Percentiles rank a stretch among this genome's conserved stretches.
phyloP scores from a whole-genome alignment of 2,113 vertebrate genomes.

The Stomatorhinus ivindoensis region DNA sequence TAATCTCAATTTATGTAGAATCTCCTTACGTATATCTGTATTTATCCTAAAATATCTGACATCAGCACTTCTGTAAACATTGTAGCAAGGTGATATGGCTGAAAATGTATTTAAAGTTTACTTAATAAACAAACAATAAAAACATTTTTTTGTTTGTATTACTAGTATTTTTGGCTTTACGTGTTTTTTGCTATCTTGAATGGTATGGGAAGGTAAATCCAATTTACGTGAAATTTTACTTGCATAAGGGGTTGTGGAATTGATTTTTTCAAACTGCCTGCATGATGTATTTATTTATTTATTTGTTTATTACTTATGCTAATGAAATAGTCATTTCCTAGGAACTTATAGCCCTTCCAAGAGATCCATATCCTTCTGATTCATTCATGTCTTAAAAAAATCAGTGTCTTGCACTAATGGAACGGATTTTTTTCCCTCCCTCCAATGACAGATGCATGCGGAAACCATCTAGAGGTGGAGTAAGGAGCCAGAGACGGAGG shows the following conservation, averaged over 20 bases:
- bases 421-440: background rate
- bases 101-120: background rate
- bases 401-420: background rate
- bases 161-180: background rate
- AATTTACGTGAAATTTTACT: background rate
- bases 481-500: constrained; percentile 76
- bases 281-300: background rate
- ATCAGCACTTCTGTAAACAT: too few species aligned
- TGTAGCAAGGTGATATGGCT: background rate
- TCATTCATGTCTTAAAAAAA: background rate
- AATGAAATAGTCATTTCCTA: background rate
- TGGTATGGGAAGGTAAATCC: background rate
- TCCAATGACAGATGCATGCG: constrained; percentile 64
- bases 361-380: background rate
- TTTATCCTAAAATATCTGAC: background rate
- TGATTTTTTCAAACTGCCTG: background rate
- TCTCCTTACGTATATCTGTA: background rate
- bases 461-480: constrained; percentile 74
- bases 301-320: background rate
- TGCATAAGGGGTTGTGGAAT: background rate
- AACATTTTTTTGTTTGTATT: background rate
- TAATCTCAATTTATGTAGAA: background rate
- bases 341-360: background rate
- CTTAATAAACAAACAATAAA: too few species aligned
- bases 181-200: background rate